These are phyloP conservation scores for Monopterus albus DNA, from an alignment of 2,113 vertebrate species.

Conservation along the genomic window DNA sequence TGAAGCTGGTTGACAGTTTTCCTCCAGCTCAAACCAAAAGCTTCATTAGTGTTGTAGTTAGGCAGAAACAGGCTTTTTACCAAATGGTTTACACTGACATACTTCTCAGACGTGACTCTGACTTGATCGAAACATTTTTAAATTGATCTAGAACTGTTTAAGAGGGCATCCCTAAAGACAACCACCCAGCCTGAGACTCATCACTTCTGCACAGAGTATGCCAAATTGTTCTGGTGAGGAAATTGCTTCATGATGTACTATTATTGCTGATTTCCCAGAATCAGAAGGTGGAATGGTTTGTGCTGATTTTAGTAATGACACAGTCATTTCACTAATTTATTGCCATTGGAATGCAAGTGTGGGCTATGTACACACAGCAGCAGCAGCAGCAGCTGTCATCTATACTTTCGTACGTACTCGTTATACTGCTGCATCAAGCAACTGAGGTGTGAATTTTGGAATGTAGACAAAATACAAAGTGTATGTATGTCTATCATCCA, in stretches of 20 bases:
- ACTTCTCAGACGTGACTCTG: too few relatives aligned
- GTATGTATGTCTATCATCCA: too few relatives aligned
- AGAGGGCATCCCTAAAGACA: neutral
- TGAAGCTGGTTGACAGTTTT: too few relatives aligned
- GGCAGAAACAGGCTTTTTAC: neutral
- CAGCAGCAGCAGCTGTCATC: neutral
- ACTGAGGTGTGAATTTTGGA: neutral
- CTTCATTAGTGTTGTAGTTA: too few relatives aligned
- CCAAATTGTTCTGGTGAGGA: conserved; percentile 9
- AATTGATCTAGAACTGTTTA: neutral
- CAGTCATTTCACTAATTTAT: neutral
- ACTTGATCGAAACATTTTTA: neutral
- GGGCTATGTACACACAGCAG: neutral
- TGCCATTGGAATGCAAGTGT: neutral
- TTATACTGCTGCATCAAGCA: neutral
- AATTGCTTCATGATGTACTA: neutral
- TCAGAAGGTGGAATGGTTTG: neutral
- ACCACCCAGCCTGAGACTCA: neutral
- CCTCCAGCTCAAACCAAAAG: too few relatives aligned
- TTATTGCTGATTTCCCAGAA: conserved; percentile 21
- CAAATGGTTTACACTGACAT: too few relatives aligned
- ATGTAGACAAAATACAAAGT: too few relatives aligned
- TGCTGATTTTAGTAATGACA: neutral
- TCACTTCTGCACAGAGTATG: neutral
- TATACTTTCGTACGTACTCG: neutral